Evolutionary conservation across 2,113 vertebrate genomes (phyloP).

Genomic region (Malurus alboscapulatus): DNA sequence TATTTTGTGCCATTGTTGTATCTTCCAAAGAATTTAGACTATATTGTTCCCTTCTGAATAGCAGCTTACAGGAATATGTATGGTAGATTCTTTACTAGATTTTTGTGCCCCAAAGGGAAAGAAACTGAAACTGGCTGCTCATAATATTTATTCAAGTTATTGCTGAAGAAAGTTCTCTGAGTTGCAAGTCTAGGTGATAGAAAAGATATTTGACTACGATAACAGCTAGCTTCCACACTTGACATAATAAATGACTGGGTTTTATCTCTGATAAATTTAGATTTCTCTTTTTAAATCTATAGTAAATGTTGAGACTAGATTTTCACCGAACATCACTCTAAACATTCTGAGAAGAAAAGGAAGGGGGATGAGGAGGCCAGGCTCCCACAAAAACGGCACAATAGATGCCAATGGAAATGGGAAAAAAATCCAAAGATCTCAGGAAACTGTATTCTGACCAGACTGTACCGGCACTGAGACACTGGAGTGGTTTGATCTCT

Average conservation of each 20-base stretch:
- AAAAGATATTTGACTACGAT: background rate
- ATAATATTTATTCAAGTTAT: background rate
- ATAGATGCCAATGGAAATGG: background rate
- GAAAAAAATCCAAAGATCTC: background rate
- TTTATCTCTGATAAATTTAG: background rate
- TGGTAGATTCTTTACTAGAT: background rate
- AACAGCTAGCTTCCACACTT: background rate
- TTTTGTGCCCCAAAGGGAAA: background rate
- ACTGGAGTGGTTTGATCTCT: background rate
- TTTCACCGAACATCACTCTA: background rate
- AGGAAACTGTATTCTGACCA: background rate
- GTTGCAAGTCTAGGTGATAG: background rate
- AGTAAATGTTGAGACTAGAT: background rate
- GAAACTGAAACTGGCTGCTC: background rate
- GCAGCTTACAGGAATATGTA: background rate
- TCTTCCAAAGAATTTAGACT: conserved; percentile 28
- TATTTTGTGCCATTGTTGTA: conserved; percentile 49
- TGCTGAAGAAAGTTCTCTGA: background rate
- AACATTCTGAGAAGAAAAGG: background rate
- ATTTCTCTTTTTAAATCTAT: background rate
- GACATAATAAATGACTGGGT: background rate
- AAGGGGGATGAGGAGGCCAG: background rate
- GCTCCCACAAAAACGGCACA: background rate
- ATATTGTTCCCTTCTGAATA: conserved; percentile 42
- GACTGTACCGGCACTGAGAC: background rate